These are phyloP conservation scores for Crossaster papposus DNA, from an alignment of 53 echinoderm and acorn worm species.

Conservation along the genomic window DNA sequence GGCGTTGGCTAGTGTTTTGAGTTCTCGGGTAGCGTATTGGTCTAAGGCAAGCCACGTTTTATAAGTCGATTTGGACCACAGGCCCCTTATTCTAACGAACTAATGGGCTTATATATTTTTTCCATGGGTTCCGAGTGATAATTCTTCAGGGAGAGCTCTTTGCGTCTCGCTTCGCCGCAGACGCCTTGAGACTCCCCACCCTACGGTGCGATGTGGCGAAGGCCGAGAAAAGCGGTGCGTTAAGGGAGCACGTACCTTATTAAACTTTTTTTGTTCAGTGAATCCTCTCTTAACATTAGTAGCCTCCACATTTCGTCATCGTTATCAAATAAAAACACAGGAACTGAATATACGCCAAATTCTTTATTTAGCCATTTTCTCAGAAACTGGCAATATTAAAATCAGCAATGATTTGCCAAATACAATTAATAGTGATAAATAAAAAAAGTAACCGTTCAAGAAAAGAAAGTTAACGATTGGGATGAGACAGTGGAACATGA, in stretches of 20 bases:
- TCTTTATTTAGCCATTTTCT: too few species aligned
- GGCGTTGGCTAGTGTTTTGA: not conserved
- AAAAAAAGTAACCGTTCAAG: too few species aligned
- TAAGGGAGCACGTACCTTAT: not conserved
- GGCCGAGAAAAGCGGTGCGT: not conserved
- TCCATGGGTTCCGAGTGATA: not conserved
- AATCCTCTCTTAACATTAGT: too few species aligned
- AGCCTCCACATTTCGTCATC: too few species aligned
- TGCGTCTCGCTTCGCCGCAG: not conserved
- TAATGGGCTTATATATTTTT: constrained; percentile 12
- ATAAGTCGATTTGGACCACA: constrained; percentile 8
- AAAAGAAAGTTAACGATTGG: too few species aligned
- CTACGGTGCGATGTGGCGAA: not conserved
- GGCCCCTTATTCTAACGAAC: not conserved
- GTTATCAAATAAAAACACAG: too few species aligned
- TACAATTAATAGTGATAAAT: too few species aligned
- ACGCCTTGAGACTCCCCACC: not conserved
- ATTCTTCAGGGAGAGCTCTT: not conserved
- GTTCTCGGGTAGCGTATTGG: not conserved
- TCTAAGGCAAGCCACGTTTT: not conserved
- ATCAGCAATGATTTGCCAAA: too few species aligned
- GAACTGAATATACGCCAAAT: too few species aligned
- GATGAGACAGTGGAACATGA: not conserved
- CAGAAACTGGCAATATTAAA: too few species aligned
- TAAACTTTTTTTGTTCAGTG: too few species aligned